Base-by-base conservation (phyloP, 2,797 vertebrate genomes). In the Heterohyrax brucei region DNA sequence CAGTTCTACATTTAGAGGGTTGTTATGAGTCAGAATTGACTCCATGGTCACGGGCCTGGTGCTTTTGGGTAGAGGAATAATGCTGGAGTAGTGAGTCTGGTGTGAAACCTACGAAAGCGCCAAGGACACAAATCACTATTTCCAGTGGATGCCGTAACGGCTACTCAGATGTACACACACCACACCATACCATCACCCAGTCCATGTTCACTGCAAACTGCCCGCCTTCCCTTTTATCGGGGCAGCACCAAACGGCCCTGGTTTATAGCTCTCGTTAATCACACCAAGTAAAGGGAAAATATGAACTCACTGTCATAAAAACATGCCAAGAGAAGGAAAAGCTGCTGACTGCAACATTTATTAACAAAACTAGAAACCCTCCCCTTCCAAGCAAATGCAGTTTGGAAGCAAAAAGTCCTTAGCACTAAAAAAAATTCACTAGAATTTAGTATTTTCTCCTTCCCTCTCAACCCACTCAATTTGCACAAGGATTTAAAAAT, bases 401-500 rank as follows among this genome's bases (percentile, higher is more conserved):
- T 76, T 85, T 79, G 77, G 68, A 79, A 87, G 21, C 39, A 87
- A 46, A 87, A 91, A 94, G 72, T 86, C 44, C 39, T 85, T 3
- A 5, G 79, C 21, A 24, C 81, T 21, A 26, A 62, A 80, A 80
- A 24, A 46, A 78, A 64, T 79, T 85, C 76, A 61, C 68, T 24
- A 68, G 80, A 77, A 85, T 93, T 94, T 64, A 13, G 13, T 22
- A 59, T 59, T 84, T 28, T 93, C 72, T 97, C 77, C 64, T 13
- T 80, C 61, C 87, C 39, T 50, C 64, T 88, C 10, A n/a, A 85
- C 80, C 80, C 70, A 86, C 24, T 93, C 59, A 44, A 62, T 59
- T 87, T 96, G 83, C 28, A 50, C 53, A 87, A 96, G 93, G 24
- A 70, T 93, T 96, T 97, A 56, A 10, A 90, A 96, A 85, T 79